Evolutionary conservation across 2,113 vertebrate species (phyloP).

Genomic region (Saccopteryx bilineata): DNA sequence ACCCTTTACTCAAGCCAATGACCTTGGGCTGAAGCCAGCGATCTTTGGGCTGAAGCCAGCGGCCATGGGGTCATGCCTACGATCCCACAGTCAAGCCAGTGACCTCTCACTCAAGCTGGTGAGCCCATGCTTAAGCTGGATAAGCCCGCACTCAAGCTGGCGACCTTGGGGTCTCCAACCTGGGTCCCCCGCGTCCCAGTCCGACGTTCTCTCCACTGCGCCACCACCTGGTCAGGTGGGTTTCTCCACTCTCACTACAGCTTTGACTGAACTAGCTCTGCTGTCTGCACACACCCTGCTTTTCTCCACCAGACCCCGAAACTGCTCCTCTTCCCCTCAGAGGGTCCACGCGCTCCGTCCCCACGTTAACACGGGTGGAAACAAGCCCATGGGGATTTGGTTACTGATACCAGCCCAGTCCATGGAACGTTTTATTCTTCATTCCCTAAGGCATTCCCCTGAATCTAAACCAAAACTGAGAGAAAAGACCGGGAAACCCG

Average conservation of each 20-base stretch:
- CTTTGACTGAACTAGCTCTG: background rate
- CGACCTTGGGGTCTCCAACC: no score
- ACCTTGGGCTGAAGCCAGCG: no score
- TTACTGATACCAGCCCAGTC: background rate
- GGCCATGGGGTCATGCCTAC: no score
- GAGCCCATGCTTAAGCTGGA: no score
- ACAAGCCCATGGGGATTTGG: conserved; percentile 16
- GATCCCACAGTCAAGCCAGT: no score
- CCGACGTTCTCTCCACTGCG: no score
- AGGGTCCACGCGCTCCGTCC: background rate
- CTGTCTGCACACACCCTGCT: background rate
- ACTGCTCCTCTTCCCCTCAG: background rate
- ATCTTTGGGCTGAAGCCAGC: no score
- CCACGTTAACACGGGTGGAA: conserved; percentile 29
- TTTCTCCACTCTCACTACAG: background rate
- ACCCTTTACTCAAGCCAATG: no score
- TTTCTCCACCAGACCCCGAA: background rate
- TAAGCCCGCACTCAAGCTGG: no score
- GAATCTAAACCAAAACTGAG: conserved; percentile 62
- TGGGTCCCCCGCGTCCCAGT: no score
- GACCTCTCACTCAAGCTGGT: no score
- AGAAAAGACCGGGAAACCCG: conserved; percentile 10
- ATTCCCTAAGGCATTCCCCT: conserved; percentile 7
- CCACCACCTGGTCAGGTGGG: no score
- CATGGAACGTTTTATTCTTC: conserved; percentile 45